Conservation (phyloP, 2,888 invertebrate species). For the Tupiocoris notatus region DNA sequence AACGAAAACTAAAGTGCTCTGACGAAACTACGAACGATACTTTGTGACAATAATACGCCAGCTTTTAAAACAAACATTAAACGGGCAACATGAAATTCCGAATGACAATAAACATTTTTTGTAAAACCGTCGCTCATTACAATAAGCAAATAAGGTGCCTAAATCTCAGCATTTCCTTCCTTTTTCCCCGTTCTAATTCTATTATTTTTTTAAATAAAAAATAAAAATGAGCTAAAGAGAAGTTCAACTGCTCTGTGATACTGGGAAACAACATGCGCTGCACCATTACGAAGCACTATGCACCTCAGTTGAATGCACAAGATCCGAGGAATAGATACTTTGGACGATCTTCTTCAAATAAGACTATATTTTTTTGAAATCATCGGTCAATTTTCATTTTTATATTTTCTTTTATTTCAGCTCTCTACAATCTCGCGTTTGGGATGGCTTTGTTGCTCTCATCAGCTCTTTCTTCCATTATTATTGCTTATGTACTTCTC, state of each 20-base stretch:
- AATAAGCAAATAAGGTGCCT: not conserved
- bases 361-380: too few species aligned
- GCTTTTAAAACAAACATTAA: too few species aligned
- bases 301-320: not conserved
- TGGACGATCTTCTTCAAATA: too few species aligned
- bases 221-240: not conserved
- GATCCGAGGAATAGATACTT: not conserved
- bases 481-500: not conserved
- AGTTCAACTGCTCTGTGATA: not conserved
- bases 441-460: not conserved
- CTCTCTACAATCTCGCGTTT: not conserved
- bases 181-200: too few species aligned
- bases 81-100: too few species aligned
- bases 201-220: not conserved
- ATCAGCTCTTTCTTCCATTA: not conserved
- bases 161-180: too few species aligned
- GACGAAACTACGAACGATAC: not conserved
- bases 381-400: too few species aligned
- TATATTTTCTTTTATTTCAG: not conserved
- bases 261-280: not conserved
- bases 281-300: not conserved
- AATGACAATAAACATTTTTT: not conserved
- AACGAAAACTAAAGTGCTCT: not conserved
- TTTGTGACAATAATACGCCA: not conserved
- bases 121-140: not conserved